A percentile compares a stretch with the other conserved stretches of the same genome.
Conservation (phyloP, 2,888 invertebrate species). For the Norana najaformis region DNA sequence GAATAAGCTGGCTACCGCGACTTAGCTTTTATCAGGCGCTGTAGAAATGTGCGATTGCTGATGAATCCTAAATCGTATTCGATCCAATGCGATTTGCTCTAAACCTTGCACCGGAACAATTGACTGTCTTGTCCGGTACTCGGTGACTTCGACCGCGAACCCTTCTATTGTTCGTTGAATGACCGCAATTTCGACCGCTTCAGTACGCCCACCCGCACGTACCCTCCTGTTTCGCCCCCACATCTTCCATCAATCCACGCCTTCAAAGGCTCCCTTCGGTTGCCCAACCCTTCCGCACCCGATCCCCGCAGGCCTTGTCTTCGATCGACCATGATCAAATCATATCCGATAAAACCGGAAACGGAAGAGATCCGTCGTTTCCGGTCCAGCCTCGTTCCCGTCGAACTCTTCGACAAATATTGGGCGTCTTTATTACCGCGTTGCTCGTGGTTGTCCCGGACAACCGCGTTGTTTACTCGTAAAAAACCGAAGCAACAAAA, state of each 20-base stretch:
- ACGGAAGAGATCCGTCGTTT: background rate
- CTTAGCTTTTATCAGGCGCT: no score
- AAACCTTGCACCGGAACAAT: background rate
- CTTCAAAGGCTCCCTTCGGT: background rate
- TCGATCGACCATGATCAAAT: background rate
- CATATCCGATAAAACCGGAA: background rate
- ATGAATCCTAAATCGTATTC: no score
- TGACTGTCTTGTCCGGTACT: background rate
- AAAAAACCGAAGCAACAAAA: background rate
- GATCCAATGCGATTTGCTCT: background rate
- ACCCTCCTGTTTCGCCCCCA: no score
- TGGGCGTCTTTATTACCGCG: background rate
- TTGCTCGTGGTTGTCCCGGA: slow-evolving; percentile 13
- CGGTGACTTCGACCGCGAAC: background rate
- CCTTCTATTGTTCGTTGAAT: background rate
- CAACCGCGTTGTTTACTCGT: background rate
- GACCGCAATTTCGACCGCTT: slow-evolving; percentile 5
- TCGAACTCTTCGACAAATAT: background rate
- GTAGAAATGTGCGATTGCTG: no score
- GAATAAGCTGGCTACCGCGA: no score
- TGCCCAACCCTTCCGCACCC: background rate
- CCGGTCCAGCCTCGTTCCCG: background rate
- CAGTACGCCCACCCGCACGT: background rate
- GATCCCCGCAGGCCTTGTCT: background rate
- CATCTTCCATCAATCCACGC: background rate